Evolutionary conservation across 2,888 invertebrate genomes (phyloP).

Genomic region (Stenodema calcarata): DNA sequence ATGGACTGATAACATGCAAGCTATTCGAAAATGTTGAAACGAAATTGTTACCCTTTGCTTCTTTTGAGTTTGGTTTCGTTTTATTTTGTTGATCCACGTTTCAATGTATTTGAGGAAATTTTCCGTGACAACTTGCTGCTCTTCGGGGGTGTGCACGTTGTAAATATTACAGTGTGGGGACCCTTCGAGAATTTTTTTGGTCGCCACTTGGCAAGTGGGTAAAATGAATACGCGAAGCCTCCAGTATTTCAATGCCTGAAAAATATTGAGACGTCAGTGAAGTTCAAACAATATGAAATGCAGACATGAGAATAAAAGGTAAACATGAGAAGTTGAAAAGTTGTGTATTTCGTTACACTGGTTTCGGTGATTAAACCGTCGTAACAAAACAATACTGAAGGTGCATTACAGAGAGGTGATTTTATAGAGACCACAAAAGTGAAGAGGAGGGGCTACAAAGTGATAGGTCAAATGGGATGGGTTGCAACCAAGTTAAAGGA

Average conservation of each 20-base stretch:
- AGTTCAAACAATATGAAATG: too few species aligned
- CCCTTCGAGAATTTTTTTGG: slow-evolving; percentile 77
- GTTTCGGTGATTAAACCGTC: too few species aligned
- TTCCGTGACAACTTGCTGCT: slow-evolving; percentile 69
- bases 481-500: too few species aligned
- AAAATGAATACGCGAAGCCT: slow-evolving; percentile 87
- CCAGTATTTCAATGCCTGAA: slow-evolving; percentile 85
- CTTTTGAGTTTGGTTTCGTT: slow-evolving; percentile 69
- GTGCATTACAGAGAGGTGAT: too few species aligned
- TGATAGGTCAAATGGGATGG: neutral
- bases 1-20: neutral
- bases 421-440: too few species aligned
- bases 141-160: slow-evolving; percentile 68
- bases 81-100: slow-evolving; percentile 87
- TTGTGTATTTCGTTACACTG: too few species aligned
- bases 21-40: neutral
- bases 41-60: slow-evolving; percentile 72
- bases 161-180: slow-evolving; percentile 83
- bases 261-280: neutral
- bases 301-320: too few species aligned
- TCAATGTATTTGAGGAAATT: slow-evolving; percentile 84
- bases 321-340: too few species aligned
- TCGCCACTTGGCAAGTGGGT: slow-evolving; percentile 79
- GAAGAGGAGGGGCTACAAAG: neutral
- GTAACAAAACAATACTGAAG: too few species aligned